Percentiles rank a stretch among this genome's conserved stretches.
Conservation (phyloP, 2,888 invertebrate species). For the Drosophila leonis region DNA sequence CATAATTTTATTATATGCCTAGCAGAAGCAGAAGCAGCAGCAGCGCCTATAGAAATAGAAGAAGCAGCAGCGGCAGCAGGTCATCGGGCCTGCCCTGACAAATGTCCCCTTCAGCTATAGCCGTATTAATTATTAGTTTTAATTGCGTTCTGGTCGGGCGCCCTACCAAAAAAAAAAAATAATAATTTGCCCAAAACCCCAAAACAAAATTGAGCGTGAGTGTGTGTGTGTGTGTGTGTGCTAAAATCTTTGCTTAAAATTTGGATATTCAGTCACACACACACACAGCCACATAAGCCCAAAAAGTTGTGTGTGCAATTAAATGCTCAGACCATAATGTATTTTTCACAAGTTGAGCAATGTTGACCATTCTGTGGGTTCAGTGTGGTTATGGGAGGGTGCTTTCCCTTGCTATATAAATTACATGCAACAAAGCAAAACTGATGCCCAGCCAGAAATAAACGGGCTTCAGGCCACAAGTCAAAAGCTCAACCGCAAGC, state of each 20-base stretch:
- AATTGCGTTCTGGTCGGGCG: conserved; percentile 70
- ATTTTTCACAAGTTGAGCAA: conserved; percentile 79
- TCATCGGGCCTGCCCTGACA: conserved; percentile 48
- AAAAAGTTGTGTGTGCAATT: conserved; percentile 68
- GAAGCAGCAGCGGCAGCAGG: conserved; percentile 31
- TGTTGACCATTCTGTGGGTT: conserved; percentile 77
- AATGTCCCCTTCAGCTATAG: conserved; percentile 35
- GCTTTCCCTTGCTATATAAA: conserved; percentile 49
- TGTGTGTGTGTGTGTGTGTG: not conserved
- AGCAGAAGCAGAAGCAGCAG: not conserved
- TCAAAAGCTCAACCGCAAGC: conserved; percentile 76
- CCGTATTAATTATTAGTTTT: conserved; percentile 77
- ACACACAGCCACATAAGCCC: conserved; percentile 18
- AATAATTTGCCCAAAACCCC: not conserved
- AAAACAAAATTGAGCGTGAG: not conserved
- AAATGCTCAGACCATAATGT: conserved; percentile 79
- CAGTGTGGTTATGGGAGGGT: conserved; percentile 23
- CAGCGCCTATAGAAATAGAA: not conserved
- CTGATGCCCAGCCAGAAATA: conserved; percentile 42
- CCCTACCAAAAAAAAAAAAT: not conserved
- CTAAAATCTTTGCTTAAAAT: conserved; percentile 25
- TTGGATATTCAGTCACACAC: conserved; percentile 1
- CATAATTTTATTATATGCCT: conserved; percentile 76
- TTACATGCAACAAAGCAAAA: conserved; percentile 70
- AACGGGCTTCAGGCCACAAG: conserved; percentile 54